phyloP scores from a whole-genome alignment of 2,797 vertebrate species.

The Simalia tracyae region DNA sequence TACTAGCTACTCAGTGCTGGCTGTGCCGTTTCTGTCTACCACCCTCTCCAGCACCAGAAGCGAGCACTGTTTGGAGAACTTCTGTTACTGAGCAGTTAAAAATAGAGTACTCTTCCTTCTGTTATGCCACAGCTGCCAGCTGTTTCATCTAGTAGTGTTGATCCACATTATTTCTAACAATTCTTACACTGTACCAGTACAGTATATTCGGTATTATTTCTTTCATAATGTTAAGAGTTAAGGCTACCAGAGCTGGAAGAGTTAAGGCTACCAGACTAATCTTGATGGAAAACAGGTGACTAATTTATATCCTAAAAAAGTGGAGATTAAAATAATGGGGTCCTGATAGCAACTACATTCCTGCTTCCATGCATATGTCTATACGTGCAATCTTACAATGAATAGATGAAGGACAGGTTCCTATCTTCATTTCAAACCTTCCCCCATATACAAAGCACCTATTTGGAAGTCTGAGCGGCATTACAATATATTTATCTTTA shows the following conservation, averaged over 20 bases:
- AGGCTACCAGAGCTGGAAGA: not conserved
- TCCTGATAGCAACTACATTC: not conserved
- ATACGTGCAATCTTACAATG: not conserved
- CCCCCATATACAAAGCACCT: not conserved
- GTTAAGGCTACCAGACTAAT: not conserved
- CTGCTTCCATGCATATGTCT: not conserved
- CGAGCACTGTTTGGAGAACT: not conserved
- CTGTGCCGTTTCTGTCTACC: not conserved
- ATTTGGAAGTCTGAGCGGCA: not conserved
- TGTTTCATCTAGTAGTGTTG: not conserved
- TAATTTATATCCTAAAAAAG: not conserved
- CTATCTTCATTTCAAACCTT: not conserved
- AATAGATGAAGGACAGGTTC: not conserved
- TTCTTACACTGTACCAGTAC: not conserved
- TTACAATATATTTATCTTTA: not conserved
- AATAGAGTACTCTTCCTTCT: not conserved
- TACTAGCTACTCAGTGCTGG: not conserved
- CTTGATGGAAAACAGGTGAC: not conserved
- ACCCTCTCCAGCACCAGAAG: not conserved
- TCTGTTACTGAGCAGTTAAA: not conserved
- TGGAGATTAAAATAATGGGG: not conserved
- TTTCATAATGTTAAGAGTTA: not conserved
- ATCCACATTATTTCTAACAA: not conserved
- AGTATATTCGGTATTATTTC: not conserved
- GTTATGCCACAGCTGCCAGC: not conserved